A percentile compares a stretch with the other conserved stretches of the same genome.
These are phyloP conservation scores for Glaucidium brasilianum DNA, from an alignment of 2,113 vertebrate species.

Conservation along the genomic window DNA sequence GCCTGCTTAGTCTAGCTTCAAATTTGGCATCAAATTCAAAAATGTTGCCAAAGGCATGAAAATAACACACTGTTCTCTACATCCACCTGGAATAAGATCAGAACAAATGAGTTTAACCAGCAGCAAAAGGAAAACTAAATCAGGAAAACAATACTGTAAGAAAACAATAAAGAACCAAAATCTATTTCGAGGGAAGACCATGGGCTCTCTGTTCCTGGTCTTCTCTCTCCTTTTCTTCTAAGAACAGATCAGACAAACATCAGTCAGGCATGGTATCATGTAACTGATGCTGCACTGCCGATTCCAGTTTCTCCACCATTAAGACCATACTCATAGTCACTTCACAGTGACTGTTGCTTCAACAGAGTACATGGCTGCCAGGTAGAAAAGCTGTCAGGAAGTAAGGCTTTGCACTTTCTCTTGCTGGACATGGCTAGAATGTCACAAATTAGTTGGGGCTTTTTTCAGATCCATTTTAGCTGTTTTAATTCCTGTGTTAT, in stretches of 20 bases:
- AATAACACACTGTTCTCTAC: neutral
- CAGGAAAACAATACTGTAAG: neutral
- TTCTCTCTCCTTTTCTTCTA: too few relatives aligned
- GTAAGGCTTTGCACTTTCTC: neutral
- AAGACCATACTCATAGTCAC: neutral
- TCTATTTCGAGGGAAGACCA: neutral
- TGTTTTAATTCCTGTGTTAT: neutral
- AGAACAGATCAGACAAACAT: neutral
- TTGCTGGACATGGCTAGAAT: neutral
- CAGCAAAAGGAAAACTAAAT: neutral
- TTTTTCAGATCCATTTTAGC: neutral
- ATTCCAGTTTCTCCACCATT: neutral
- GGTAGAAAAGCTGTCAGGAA: neutral
- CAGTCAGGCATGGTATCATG: neutral
- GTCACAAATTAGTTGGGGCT: neutral
- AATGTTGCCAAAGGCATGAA: neutral
- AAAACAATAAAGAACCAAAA: neutral
- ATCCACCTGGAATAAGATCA: neutral
- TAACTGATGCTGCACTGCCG: neutral
- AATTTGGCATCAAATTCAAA: neutral
- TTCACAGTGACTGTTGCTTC: neutral
- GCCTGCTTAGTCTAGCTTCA: neutral
- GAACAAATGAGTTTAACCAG: neutral
- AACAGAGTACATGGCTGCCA: neutral
- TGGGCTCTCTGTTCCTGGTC: neutral